A percentile compares a stretch with the other conserved stretches of the same genome.
These are phyloP conservation scores for Gephyroberyx darwinii DNA, from an alignment of 2,797 vertebrate genomes.

Conservation along the genomic window DNA sequence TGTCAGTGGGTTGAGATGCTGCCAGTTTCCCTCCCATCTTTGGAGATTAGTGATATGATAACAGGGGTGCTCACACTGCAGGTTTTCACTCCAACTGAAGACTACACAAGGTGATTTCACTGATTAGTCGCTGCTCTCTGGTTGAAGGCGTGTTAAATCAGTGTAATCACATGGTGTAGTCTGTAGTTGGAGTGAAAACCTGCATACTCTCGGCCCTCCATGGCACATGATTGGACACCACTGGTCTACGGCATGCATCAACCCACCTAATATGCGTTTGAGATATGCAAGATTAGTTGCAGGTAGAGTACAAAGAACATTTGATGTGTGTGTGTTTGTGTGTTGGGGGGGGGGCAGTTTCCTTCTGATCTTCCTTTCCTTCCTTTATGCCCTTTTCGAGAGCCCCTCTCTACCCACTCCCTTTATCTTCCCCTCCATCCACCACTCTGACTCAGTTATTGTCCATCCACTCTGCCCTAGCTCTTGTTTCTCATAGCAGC, in stretches of 20 bases:
- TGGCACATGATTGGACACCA: too few relatives aligned
- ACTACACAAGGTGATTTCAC: too few relatives aligned
- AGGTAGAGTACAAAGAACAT: conserved; percentile 16
- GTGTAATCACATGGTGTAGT: too few relatives aligned
- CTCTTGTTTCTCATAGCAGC: conserved; percentile 36
- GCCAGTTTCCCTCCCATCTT: too few relatives aligned
- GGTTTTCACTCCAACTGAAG: too few relatives aligned
- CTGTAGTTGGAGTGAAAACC: too few relatives aligned
- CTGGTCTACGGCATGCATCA: too few relatives aligned
- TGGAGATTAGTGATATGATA: too few relatives aligned
- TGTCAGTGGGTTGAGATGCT: not conserved
- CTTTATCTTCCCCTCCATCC: conserved; percentile 56
- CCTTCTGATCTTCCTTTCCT: conserved; percentile 61
- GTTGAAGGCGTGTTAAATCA: too few relatives aligned
- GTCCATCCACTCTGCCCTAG: conserved; percentile 33
- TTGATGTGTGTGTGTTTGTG: not conserved
- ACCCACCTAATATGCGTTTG: not conserved
- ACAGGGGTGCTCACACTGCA: too few relatives aligned
- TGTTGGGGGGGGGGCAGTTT: conserved; percentile 11
- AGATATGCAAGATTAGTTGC: not conserved
- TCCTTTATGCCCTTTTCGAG: conserved; percentile 41
- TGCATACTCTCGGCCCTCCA: too few relatives aligned
- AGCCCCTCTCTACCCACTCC: conserved; percentile 31
- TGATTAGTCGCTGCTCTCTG: too few relatives aligned
- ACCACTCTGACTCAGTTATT: conserved; percentile 59